A percentile compares a stretch with the other conserved stretches of the same genome.
Conservation (phyloP, 2,888 invertebrate species). For the Macrosiphum euphorbiae region DNA sequence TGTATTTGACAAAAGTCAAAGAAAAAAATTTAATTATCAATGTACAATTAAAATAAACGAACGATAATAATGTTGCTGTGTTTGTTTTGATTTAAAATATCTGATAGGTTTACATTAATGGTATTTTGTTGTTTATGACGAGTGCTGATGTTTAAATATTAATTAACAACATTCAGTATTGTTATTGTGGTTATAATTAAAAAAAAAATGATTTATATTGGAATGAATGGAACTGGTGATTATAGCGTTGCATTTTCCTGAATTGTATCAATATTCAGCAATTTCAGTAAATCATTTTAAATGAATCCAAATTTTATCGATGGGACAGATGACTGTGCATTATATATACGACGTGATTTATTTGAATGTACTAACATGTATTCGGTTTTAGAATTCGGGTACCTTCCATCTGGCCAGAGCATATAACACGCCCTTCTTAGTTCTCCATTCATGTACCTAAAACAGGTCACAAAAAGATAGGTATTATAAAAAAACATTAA, state of each 20-base stretch:
- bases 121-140: not conserved
- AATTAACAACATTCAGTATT: not conserved
- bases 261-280: not conserved
- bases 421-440: slow-evolving; percentile 75
- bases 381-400: slow-evolving; percentile 75
- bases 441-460: slow-evolving; percentile 70
- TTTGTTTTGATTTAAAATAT: not conserved
- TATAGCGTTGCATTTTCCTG: not conserved
- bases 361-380: slow-evolving; percentile 74
- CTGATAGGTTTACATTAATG: not conserved
- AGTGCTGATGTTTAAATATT: not conserved
- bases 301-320: not conserved
- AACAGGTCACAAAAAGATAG: not conserved
- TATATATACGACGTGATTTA: not conserved
- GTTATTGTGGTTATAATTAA: not conserved
- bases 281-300: not conserved
- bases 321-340: not conserved
- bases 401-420: slow-evolving; percentile 77
- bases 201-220: not conserved
- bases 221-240: not conserved
- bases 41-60: not conserved
- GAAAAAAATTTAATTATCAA: not conserved
- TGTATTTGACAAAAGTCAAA: not conserved
- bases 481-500: not conserved
- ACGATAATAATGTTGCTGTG: not conserved